Evolutionary conservation across 2,888 invertebrate species (phyloP).

Genomic region (Torymus texanus): DNA sequence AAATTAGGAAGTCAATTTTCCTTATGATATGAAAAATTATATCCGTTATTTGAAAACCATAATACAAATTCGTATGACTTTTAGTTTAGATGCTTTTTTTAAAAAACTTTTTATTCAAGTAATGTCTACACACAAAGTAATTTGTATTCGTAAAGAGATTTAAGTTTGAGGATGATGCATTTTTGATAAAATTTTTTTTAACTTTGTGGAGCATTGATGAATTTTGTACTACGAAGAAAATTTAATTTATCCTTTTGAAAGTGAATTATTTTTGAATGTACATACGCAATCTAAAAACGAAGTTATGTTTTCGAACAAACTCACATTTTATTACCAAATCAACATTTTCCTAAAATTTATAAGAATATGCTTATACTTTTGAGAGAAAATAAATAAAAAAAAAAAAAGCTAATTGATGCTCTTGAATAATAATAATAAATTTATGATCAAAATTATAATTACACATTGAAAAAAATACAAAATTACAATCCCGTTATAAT

Average conservation of each 20-base stretch:
- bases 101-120: constrained; percentile 29
- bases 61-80: constrained; percentile 42
- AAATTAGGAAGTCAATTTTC: constrained; percentile 52
- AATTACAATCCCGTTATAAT: constrained; percentile 27
- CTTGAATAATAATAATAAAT: constrained; percentile 27
- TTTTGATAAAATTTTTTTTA: constrained; percentile 51
- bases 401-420: constrained; percentile 36
- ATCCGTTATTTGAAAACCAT: constrained; percentile 38
- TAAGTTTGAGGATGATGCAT: constrained; percentile 43
- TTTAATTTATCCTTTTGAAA: constrained; percentile 48
- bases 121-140: constrained; percentile 45
- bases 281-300: constrained; percentile 47
- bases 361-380: constrained; percentile 26
- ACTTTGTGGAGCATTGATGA: constrained; percentile 50
- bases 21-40: constrained; percentile 44
- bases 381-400: constrained; percentile 17
- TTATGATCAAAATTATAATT: background rate
- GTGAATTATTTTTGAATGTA: constrained; percentile 56
- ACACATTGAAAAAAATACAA: background rate
- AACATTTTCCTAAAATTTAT: constrained; percentile 29
- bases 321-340: constrained; percentile 47
- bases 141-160: constrained; percentile 53
- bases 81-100: constrained; percentile 50
- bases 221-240: constrained; percentile 46
- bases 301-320: constrained; percentile 48